Conservation (phyloP, 2,797 vertebrate genomes). For the Amniataba percoides region DNA sequence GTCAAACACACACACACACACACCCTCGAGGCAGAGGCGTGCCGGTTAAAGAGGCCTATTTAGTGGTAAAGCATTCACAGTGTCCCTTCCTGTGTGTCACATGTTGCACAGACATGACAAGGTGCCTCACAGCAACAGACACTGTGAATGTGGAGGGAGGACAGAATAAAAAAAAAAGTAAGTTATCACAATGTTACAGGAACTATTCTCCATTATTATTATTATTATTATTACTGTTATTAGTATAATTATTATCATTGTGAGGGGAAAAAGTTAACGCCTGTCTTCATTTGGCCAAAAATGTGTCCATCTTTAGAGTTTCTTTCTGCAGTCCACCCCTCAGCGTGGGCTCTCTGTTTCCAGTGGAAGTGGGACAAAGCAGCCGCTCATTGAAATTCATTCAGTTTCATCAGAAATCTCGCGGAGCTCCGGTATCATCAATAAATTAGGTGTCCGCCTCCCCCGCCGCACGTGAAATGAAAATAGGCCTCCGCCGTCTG, state of each 20-base stretch:
- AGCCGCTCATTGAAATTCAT: slow-evolving; percentile 48
- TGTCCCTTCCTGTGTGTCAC: slow-evolving; percentile 1
- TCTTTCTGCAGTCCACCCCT: not conserved
- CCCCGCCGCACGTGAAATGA: slow-evolving; percentile 39
- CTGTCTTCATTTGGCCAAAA: not conserved
- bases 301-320: not conserved
- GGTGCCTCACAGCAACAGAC: not conserved
- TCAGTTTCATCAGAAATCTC: slow-evolving; percentile 33
- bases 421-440: slow-evolving; percentile 29
- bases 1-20: slow-evolving; percentile 22
- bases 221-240: not conserved
- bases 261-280: not conserved
- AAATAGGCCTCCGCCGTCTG: slow-evolving; percentile 16
- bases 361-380: slow-evolving; percentile 17
- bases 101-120: slow-evolving; percentile 23
- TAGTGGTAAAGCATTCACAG: slow-evolving; percentile 28
- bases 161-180: too few relatives aligned
- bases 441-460: slow-evolving; percentile 36
- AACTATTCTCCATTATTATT: not conserved
- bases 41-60: slow-evolving; percentile 38
- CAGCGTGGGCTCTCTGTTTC: not conserved
- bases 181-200: not conserved
- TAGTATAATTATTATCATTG: not conserved
- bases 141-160: not conserved
- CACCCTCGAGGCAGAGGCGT: slow-evolving; percentile 12